These are phyloP conservation scores for Myanophis thanlyinensis DNA, from an alignment of 2,113 vertebrate genomes.

Conservation along the genomic window DNA sequence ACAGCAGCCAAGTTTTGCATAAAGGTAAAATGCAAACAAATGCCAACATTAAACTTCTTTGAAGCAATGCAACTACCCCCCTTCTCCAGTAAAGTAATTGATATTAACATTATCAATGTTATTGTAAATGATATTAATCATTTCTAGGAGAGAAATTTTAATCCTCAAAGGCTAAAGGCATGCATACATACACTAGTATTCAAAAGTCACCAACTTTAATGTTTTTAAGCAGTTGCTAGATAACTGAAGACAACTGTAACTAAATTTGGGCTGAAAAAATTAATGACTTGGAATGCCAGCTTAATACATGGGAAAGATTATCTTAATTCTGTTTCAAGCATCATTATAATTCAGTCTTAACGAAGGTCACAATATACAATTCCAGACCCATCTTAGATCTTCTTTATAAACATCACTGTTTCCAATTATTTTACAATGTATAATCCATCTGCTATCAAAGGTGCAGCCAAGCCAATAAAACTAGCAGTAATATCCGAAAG, in stretches of 20 bases:
- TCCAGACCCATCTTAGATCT: neutral
- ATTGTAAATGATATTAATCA: too few relatives aligned
- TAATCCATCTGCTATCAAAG: neutral
- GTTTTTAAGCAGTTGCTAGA: neutral
- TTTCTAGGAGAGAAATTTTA: neutral
- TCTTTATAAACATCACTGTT: neutral
- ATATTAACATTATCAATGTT: slow-evolving; percentile 13
- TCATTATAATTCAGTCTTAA: neutral
- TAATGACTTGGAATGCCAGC: neutral
- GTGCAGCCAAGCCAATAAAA: neutral
- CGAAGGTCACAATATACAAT: neutral
- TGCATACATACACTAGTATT: neutral
- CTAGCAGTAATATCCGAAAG: neutral
- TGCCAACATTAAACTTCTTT: slow-evolving; percentile 16
- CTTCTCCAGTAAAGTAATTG: slow-evolving; percentile 14
- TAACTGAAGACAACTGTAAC: neutral
- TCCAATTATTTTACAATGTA: neutral
- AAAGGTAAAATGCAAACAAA: slow-evolving; percentile 35
- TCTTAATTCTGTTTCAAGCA: neutral
- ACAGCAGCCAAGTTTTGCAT: slow-evolving; percentile 50
- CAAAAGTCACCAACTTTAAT: neutral
- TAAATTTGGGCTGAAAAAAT: neutral
- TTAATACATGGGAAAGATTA: neutral
- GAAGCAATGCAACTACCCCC: neutral
- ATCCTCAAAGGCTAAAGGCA: neutral